These are phyloP conservation scores for Chrysotoxum bicinctum DNA, from an alignment of 2,888 invertebrate genomes.

Conservation along the genomic window DNA sequence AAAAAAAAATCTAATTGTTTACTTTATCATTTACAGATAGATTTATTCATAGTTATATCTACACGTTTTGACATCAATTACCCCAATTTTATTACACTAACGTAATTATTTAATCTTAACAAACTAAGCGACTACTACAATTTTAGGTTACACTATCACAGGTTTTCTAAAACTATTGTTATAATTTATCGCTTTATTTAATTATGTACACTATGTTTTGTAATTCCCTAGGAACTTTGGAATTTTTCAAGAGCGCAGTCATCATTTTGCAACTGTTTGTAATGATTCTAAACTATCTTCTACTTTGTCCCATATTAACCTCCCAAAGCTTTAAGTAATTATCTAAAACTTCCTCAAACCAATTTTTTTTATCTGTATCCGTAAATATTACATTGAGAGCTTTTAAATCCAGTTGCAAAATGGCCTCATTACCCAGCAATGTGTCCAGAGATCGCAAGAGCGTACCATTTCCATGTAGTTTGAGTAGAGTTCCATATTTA, in stretches of 20 bases:
- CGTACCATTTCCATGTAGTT: constrained; percentile 90
- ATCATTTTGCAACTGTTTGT: neutral
- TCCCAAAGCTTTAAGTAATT: constrained; percentile 96
- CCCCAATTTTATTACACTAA: constrained; percentile 2
- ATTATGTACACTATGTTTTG: constrained; percentile 39
- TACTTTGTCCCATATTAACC: constrained; percentile 86
- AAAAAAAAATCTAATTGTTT: neutral
- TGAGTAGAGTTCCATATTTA: constrained; percentile 90
- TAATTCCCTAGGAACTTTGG: constrained; percentile 66
- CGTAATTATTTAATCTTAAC: constrained; percentile 7
- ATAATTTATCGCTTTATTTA: constrained; percentile 30
- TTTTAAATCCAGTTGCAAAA: constrained; percentile 90
- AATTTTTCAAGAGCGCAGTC: constrained; percentile 28
- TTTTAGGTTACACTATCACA: constrained; percentile 68
- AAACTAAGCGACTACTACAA: constrained; percentile 48
- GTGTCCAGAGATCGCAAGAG: constrained; percentile 87
- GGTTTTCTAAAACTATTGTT: constrained; percentile 65
- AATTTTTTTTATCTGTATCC: constrained; percentile 87
- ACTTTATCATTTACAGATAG: constrained; percentile 18
- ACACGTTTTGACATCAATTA: neutral
- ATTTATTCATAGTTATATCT: constrained; percentile 29
- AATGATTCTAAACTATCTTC: constrained; percentile 31
- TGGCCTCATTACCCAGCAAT: constrained; percentile 90
- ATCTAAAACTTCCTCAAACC: constrained; percentile 94
- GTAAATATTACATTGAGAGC: constrained; percentile 90